Evolutionary conservation across 2,113 vertebrate genomes (phyloP).

Genomic region (Psephotus haematonotus): DNA sequence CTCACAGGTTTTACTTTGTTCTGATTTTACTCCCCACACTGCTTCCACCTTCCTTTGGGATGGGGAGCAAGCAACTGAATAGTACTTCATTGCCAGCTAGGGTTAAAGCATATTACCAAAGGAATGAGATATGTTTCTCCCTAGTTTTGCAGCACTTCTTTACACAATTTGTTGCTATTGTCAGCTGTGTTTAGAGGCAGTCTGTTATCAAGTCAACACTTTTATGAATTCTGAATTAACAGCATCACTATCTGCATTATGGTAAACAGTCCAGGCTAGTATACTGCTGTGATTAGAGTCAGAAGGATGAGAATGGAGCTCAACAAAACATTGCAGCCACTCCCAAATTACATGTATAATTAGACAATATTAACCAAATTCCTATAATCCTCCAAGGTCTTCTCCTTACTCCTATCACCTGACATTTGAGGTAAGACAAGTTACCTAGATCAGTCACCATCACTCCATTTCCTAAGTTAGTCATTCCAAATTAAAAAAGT

Average conservation of each 20-base stretch:
- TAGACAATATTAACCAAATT: background rate
- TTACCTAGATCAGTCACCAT: background rate
- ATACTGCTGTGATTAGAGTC: background rate
- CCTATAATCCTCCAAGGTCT: background rate
- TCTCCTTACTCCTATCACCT: background rate
- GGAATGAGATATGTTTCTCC: background rate
- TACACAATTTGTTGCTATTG: background rate
- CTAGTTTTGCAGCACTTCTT: background rate
- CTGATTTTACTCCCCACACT: background rate
- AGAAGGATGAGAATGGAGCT: background rate
- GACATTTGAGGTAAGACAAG: background rate
- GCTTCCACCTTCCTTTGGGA: no score
- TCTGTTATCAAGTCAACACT: background rate
- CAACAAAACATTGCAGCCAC: background rate
- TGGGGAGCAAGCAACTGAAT: background rate
- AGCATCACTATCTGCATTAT: background rate
- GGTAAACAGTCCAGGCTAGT: background rate
- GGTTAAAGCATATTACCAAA: background rate
- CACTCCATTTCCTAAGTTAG: background rate
- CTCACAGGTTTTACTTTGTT: background rate
- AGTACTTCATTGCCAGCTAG: background rate
- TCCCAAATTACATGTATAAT: background rate
- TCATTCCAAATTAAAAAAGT: background rate
- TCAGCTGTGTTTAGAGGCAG: background rate
- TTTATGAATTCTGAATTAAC: background rate